Percentiles rank a stretch among this genome's conserved stretches.
These are phyloP conservation scores for Sycobia sp. DNA, from an alignment of 1,140 invertebrate species.

Conservation along the genomic window DNA sequence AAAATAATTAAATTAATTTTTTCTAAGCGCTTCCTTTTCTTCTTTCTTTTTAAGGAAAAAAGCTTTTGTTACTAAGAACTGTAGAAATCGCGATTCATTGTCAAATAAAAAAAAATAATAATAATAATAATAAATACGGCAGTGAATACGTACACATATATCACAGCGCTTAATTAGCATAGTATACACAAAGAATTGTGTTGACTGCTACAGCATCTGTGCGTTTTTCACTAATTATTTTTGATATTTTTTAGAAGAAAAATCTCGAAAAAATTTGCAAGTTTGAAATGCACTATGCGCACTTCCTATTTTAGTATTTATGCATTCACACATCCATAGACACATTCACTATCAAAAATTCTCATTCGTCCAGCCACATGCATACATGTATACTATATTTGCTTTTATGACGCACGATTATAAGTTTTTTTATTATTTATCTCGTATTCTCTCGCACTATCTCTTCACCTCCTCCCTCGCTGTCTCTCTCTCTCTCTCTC, in stretches of 20 bases:
- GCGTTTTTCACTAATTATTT: constrained; percentile 9
- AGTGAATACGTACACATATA: constrained; percentile 15
- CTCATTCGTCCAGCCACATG: too few relatives aligned
- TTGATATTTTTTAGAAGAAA: constrained; percentile 6
- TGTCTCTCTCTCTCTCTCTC: constrained; percentile 1
- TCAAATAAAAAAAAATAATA: constrained; percentile 28
- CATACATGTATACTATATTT: constrained; percentile 1
- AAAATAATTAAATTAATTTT: constrained; percentile 29
- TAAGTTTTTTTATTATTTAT: constrained; percentile 14
- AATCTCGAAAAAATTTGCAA: constrained; percentile 6
- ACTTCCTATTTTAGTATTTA: constrained; percentile 15
- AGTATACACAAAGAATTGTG: constrained; percentile 22
- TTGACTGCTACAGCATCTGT: constrained; percentile 10
- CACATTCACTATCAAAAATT: neutral
- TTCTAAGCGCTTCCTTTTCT: neutral
- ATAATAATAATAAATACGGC: too few relatives aligned
- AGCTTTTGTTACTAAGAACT: constrained; percentile 6
- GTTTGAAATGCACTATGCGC: constrained; percentile 27
- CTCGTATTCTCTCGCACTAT: too few relatives aligned
- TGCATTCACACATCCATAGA: constrained; percentile 10
- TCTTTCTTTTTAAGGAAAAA: constrained; percentile 4
- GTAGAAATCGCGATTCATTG: constrained; percentile 27
- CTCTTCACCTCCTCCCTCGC: constrained; percentile 21
- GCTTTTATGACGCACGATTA: constrained; percentile 10
- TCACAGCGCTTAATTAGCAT: constrained; percentile 20